Conservation (phyloP, 2,888 invertebrate species). For the Magallana nippona region DNA sequence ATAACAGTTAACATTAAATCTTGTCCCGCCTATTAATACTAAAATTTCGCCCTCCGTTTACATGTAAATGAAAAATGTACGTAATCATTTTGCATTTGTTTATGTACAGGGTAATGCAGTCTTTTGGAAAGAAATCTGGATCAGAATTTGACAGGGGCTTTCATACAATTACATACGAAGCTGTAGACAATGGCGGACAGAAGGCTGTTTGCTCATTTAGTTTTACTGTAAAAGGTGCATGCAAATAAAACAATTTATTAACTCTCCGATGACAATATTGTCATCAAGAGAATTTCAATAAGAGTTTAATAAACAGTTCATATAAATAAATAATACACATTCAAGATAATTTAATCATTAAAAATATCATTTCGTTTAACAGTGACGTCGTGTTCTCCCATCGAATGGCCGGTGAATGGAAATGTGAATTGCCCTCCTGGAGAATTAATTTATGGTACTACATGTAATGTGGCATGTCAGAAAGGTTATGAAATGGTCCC, state of each 20-base stretch:
- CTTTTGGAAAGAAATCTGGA: not conserved
- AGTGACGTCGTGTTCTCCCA: constrained; percentile 37
- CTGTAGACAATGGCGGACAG: not conserved
- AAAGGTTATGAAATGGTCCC: constrained; percentile 35
- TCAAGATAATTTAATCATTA: no score
- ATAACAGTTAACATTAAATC: no score
- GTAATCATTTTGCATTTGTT: not conserved
- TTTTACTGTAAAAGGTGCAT: not conserved
- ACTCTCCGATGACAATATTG: no score
- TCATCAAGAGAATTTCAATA: no score
- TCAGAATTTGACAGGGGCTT: constrained; percentile 8
- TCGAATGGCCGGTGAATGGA: constrained; percentile 33
- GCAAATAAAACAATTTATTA: not conserved
- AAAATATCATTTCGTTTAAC: not conserved
- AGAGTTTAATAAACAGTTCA: no score
- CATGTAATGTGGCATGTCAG: constrained; percentile 29
- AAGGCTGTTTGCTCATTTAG: not conserved
- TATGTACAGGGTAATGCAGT: not conserved
- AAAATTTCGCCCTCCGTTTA: no score
- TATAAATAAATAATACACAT: no score
- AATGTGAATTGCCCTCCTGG: constrained; percentile 5
- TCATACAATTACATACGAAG: constrained; percentile 13
- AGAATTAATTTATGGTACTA: constrained; percentile 34
- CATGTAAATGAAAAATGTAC: no score
- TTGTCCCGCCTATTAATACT: no score